Conservation (phyloP, 2,113 vertebrate species). For the Probosciger aterrimus region DNA sequence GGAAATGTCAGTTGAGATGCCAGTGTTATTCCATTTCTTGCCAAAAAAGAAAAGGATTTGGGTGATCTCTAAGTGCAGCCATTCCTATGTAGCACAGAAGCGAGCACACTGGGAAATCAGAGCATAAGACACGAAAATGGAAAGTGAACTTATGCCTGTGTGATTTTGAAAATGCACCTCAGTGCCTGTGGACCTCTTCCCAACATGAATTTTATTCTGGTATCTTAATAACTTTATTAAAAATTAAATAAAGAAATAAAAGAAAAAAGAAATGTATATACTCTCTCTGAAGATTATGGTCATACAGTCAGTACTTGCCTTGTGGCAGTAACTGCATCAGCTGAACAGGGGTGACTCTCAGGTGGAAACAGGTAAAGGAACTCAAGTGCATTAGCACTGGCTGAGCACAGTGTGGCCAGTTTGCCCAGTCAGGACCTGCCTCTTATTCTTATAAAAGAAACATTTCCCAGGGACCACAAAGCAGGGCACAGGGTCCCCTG, state of each 20-base stretch:
- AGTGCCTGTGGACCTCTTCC: too few species aligned
- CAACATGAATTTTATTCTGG: background rate
- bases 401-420: background rate
- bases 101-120: background rate
- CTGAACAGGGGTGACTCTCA: background rate
- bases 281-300: background rate
- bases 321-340: background rate
- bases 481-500: background rate
- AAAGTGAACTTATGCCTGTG: background rate
- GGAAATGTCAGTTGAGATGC: background rate
- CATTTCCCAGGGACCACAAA: background rate
- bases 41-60: background rate
- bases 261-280: background rate
- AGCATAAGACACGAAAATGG: background rate
- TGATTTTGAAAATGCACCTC: background rate
- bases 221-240: background rate
- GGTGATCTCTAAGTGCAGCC: background rate
- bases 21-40: background rate
- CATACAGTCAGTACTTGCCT: background rate
- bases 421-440: fast-evolving
- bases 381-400: background rate
- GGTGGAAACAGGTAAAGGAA: background rate
- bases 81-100: background rate
- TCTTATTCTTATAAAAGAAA: background rate
- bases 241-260: background rate